A percentile compares a stretch with the other conserved stretches of the same genome.
Conservation (phyloP, 2,888 invertebrate species). For the Phengaris arion region DNA sequence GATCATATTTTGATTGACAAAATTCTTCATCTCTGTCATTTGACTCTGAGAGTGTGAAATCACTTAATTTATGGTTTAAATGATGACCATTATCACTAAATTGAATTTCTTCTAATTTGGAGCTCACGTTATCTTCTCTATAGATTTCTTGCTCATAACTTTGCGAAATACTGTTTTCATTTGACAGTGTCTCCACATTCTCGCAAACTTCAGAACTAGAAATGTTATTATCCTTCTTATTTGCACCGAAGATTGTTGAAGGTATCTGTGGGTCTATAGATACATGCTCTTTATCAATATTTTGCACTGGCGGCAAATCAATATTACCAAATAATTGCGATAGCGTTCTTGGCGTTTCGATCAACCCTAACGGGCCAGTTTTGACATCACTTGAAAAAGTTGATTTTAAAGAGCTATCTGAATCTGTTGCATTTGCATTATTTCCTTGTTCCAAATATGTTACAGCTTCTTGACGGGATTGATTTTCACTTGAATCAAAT, state of each 20-base stretch:
- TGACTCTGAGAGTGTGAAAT: background rate
- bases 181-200: background rate
- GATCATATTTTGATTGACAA: background rate
- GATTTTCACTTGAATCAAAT: background rate
- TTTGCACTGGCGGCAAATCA: background rate
- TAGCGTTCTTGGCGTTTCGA: background rate
- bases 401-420: background rate
- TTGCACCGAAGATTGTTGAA: background rate
- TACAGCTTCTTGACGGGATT: background rate
- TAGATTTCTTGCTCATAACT: background rate
- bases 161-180: background rate
- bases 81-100: background rate
- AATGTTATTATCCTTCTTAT: background rate
- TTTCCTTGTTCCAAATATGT: background rate
- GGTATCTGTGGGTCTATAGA: background rate
- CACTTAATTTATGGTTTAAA: background rate
- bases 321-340: background rate
- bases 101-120: background rate
- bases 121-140: background rate
- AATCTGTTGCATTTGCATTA: background rate
- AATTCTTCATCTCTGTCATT: background rate
- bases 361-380: background rate
- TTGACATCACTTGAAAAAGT: background rate
- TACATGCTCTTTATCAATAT: background rate
- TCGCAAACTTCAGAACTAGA: background rate